Evolutionary conservation across 64 coral and sea anemone species (phyloP), one percentile per base, ranked within the genome.

Genomic region (Porites lutea): DNA sequence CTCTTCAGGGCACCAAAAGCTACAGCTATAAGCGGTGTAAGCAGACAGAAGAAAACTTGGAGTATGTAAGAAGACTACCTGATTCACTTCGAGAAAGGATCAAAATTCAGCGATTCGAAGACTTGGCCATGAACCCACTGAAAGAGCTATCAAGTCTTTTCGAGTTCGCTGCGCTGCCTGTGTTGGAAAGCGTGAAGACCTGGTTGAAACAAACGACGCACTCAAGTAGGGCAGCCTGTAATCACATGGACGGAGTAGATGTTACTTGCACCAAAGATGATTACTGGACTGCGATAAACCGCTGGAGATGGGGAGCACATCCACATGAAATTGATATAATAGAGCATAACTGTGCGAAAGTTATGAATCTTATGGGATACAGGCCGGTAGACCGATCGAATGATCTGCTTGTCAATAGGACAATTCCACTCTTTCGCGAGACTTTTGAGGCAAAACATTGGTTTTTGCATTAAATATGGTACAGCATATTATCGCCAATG

Each of bases 151-250:
- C 47, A 8, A 18, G 52, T 14, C 48, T 88, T 6, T 88, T 47
- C 70, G 43, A 88, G 51, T 88, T 88, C 63, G 86, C 86, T 49
- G 86, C 23, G 21, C 7, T 88, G 15, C 23, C 86, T 9, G 86
- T 88, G 68, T 13, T 59, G 50, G 22, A 88, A 3, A 75, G 86
- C 19, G 52, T 88, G 9, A 19, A 45, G 11, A 76, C 45, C 13
- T 88, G 86, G 86, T 60, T 88, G 6, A 88, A 88, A 44, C 57
- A 88, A 47, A 88, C 65, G 11, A 88, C 86, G 22, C 86, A 88
- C 20, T 50, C 70, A 14, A 75, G 43, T 43, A 59, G 67, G 52
- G n/a, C 2, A 11, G 50, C 47, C 47, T 84, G 61, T 18, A 68
- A 72, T 8, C 43, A 52, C 47, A 74, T 46, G 49, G 20, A 59